phyloP scores from a whole-genome alignment of 2,888 invertebrate species.

The Drosophila hamatofila region DNA sequence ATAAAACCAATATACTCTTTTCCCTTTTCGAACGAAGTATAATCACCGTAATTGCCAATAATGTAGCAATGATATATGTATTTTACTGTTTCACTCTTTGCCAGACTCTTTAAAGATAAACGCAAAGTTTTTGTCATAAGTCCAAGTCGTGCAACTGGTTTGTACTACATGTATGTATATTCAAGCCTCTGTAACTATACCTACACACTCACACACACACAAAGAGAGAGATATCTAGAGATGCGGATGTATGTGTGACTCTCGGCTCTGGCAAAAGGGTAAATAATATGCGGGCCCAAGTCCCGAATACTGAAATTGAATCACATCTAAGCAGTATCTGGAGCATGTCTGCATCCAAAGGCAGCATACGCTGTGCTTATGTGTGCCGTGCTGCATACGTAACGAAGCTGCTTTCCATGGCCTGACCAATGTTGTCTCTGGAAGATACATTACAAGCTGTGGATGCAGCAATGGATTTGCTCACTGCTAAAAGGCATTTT shows the following conservation, averaged over 20 bases:
- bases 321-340: constrained; percentile 9
- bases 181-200: not conserved
- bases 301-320: constrained; percentile 8
- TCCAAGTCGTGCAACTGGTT: constrained; percentile 6
- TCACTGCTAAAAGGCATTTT: constrained; percentile 19
- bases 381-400: constrained; percentile 11
- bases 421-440: constrained; percentile 38
- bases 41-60: not conserved
- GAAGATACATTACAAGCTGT: constrained; percentile 57
- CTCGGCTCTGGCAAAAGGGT: constrained; percentile 10
- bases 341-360: constrained; percentile 11
- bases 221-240: no score
- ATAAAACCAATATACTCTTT: not conserved
- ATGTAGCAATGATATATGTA: constrained; percentile 1
- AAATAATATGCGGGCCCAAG: constrained; percentile 9
- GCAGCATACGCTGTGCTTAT: not conserved
- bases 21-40: not conserved
- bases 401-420: constrained; percentile 17
- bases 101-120: not conserved
- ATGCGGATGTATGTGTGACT: not conserved
- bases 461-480: constrained; percentile 30
- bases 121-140: not conserved
- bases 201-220: not conserved
- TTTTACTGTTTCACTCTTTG: not conserved
- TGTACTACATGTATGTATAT: not conserved